Percentiles rank a stretch among this genome's conserved stretches.
Conservation (phyloP, 2,888 invertebrate genomes). For the Peribatodes rhomboidaria region DNA sequence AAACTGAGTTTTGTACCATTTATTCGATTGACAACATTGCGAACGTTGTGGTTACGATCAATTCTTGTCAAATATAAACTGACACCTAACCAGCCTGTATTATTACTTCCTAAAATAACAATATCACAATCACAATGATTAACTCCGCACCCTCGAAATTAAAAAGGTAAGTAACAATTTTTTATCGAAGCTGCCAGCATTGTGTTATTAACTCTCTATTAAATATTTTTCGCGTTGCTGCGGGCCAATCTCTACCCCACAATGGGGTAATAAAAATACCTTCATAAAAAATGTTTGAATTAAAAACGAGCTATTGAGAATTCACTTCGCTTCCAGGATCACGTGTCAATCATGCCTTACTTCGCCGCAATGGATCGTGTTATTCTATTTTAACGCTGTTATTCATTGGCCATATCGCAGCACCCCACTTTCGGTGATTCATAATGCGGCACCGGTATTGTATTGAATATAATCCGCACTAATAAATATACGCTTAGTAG, state of each 20-base stretch:
- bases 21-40: constrained; percentile 8
- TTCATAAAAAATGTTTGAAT: constrained; percentile 66
- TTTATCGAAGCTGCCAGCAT: constrained; percentile 56
- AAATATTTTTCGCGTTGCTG: constrained; percentile 78
- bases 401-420: constrained; percentile 81
- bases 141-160: constrained; percentile 50
- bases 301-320: constrained; percentile 70
- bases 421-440: constrained; percentile 66
- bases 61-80: constrained; percentile 3
- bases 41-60: not conserved
- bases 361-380: constrained; percentile 75
- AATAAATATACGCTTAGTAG: constrained; percentile 58
- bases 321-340: constrained; percentile 70
- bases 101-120: constrained; percentile 47
- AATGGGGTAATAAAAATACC: constrained; percentile 77
- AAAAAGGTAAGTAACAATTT: constrained; percentile 62
- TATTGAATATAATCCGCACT: constrained; percentile 65
- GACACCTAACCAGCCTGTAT: constrained; percentile 8
- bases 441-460: constrained; percentile 62
- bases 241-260: constrained; percentile 73
- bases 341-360: constrained; percentile 83
- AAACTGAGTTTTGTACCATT: constrained; percentile 8
- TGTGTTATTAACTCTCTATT: constrained; percentile 76
- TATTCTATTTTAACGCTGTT: constrained; percentile 80
- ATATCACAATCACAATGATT: constrained; percentile 54